Evolutionary conservation across 2,797 vertebrate species (phyloP).

Genomic region (Phoxinus dragarum): DNA sequence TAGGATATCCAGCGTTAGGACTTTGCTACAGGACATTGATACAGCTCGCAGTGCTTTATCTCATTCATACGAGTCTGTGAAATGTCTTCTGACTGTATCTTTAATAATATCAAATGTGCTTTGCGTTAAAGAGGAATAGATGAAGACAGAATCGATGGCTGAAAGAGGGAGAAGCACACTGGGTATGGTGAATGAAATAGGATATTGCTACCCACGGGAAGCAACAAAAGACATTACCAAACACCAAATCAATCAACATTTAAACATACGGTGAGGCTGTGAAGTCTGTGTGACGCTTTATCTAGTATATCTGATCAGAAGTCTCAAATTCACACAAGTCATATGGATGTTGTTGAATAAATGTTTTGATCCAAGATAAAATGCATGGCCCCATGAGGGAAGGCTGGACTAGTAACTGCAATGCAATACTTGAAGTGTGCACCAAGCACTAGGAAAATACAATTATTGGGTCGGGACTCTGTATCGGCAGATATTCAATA

Average conservation of each 20-base stretch:
- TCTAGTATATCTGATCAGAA: constrained; percentile 7
- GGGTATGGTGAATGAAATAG: constrained; percentile 41
- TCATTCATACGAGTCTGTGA: constrained; percentile 26
- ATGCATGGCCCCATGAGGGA: neutral
- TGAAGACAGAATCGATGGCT: constrained; percentile 38
- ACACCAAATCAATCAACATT: constrained; percentile 55
- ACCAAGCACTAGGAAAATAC: neutral
- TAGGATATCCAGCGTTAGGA: neutral
- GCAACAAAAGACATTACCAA: constrained; percentile 27
- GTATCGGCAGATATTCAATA: neutral
- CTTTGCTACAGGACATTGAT: neutral
- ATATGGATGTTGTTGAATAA: constrained; percentile 13
- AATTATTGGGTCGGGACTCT: neutral
- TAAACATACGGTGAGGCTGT: constrained; percentile 38
- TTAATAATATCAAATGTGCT: constrained; percentile 32
- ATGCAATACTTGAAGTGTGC: neutral
- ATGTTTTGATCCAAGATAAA: constrained; percentile 16
- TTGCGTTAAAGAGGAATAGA: constrained; percentile 37
- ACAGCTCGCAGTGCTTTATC: constrained; percentile 23
- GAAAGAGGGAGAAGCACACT: constrained; percentile 5
- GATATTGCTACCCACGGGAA: constrained; percentile 29
- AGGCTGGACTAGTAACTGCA: neutral
- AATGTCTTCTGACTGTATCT: constrained; percentile 37
- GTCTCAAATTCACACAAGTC: constrained; percentile 14
- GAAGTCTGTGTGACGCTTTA: neutral